phyloP scores from a whole-genome alignment of 2,797 vertebrate genomes.

The Holocentrus rufus region DNA sequence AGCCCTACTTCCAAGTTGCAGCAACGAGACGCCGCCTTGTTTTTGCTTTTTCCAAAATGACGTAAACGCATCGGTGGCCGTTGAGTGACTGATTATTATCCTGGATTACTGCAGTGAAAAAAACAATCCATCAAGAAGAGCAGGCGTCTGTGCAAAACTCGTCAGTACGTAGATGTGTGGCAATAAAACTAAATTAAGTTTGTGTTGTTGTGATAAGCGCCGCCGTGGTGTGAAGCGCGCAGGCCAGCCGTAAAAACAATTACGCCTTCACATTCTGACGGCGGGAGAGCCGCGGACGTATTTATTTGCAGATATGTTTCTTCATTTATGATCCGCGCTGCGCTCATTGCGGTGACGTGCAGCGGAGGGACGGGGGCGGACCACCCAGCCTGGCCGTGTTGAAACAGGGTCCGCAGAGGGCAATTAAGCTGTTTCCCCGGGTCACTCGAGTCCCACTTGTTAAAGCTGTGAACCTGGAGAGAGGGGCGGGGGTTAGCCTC shows the following conservation, averaged over 20 bases:
- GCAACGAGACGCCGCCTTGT: too few species aligned
- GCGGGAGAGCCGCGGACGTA: conserved; percentile 12
- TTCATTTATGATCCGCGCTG: conserved; percentile 46
- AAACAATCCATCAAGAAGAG: not conserved
- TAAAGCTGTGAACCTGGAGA: conserved; percentile 56
- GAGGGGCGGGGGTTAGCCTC: not conserved
- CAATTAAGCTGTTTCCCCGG: conserved; percentile 67
- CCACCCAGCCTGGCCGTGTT: conserved; percentile 73
- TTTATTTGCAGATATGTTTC: conserved; percentile 52
- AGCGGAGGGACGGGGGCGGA: conserved; percentile 53
- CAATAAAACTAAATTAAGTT: not conserved
- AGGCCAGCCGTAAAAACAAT: not conserved
- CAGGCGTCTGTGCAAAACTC: not conserved
- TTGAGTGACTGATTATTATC: not conserved
- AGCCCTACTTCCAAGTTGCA: too few species aligned
- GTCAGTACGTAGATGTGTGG: not conserved
- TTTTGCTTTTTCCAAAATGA: too few species aligned
- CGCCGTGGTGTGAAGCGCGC: not conserved
- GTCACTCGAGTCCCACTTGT: conserved; percentile 69
- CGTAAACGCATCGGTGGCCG: not conserved
- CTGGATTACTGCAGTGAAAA: not conserved
- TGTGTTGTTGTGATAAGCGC: not conserved
- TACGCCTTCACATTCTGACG: not conserved
- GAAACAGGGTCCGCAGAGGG: conserved; percentile 65
- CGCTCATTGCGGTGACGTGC: conserved; percentile 39